Percentiles rank a stretch among this genome's conserved stretches.
phyloP scores from a whole-genome alignment of 2,113 vertebrate genomes.

The Strigops habroptila region DNA sequence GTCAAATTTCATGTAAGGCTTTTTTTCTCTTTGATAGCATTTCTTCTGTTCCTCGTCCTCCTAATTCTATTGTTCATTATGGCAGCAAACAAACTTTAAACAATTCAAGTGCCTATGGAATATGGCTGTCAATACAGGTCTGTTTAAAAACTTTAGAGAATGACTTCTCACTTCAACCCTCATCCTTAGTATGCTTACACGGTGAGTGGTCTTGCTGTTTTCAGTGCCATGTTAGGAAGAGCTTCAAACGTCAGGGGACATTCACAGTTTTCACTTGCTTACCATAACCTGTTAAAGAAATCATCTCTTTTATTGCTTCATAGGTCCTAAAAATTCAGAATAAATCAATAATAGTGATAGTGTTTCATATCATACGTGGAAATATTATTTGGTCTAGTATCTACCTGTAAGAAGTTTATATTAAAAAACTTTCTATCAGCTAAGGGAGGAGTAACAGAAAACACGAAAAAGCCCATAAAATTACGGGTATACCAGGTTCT shows the following conservation, averaged over 20 bases:
- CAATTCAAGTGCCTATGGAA: not conserved
- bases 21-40: not conserved
- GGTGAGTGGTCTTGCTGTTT: not conserved
- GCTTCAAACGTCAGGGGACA: not conserved
- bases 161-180: not conserved
- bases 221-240: not conserved
- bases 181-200: not conserved
- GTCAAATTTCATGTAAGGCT: not conserved
- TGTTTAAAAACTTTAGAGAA: not conserved
- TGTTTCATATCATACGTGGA: not conserved
- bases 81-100: not conserved
- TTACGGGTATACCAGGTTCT: not conserved
- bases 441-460: not conserved
- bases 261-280: not conserved
- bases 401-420: not conserved
- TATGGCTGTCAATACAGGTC: not conserved
- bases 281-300: not conserved
- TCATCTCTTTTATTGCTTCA: not conserved
- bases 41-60: not conserved
- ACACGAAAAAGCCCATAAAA: not conserved
- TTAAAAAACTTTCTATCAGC: not conserved
- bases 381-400: not conserved
- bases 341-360: not conserved
- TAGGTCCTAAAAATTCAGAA: not conserved
- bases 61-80: not conserved